Evolutionary conservation across 2,797 vertebrate species (phyloP).

Genomic region (Gallirallus australis): DNA sequence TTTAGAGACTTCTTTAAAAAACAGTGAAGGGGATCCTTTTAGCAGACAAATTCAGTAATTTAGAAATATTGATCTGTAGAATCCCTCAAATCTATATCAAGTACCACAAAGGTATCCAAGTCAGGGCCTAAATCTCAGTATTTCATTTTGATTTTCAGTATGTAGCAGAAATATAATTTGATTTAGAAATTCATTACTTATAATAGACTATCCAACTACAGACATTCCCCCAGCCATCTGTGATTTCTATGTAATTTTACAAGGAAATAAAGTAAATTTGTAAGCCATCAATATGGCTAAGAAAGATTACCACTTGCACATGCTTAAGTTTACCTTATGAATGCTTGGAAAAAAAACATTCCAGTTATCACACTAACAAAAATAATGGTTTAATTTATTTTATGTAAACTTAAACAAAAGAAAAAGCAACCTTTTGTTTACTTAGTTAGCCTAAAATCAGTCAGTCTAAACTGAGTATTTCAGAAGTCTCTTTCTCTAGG

Average conservation of each 20-base stretch:
- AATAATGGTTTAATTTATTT: neutral
- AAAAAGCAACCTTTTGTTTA: neutral
- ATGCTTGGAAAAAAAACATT: neutral
- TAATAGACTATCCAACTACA: neutral
- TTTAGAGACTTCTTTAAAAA: neutral
- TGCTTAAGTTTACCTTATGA: neutral
- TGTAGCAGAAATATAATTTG: neutral
- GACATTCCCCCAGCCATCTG: neutral
- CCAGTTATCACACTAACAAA: neutral
- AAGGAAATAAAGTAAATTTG: neutral
- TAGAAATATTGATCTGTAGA: neutral
- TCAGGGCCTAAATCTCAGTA: neutral
- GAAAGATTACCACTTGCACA: neutral
- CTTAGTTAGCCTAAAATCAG: no score
- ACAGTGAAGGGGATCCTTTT: neutral
- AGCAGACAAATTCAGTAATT: neutral
- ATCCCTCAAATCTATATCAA: neutral
- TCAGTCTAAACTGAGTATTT: neutral
- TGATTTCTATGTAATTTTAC: neutral
- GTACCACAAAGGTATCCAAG: neutral
- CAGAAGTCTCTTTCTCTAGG: neutral
- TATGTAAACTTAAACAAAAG: neutral
- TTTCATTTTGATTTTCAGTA: neutral
- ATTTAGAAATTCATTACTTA: neutral
- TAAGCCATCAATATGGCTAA: neutral